phyloP scores from a whole-genome alignment of 2,113 vertebrate species.

The Gorsachius goisagi region DNA sequence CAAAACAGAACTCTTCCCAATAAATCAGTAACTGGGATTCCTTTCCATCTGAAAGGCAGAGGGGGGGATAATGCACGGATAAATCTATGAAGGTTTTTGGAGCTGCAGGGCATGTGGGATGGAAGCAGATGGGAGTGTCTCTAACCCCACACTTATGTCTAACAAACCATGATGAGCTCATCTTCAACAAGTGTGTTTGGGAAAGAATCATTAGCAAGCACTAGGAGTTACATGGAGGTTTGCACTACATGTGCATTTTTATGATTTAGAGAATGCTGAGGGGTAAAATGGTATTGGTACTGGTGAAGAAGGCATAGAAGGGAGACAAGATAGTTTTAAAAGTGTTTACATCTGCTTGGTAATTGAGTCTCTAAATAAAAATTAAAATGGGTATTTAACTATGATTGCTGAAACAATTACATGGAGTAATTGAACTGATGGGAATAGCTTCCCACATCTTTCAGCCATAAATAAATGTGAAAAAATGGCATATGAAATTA shows the following conservation, averaged over 20 bases:
- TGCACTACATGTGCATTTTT: neutral
- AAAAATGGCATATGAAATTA: neutral
- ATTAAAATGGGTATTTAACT: conserved; percentile 26
- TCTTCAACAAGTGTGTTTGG: neutral
- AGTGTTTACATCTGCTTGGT: conserved; percentile 15
- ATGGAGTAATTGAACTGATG: neutral
- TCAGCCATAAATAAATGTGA: neutral
- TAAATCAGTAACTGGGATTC: neutral
- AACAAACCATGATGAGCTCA: neutral
- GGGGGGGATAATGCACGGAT: neutral
- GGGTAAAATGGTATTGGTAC: neutral
- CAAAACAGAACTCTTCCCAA: neutral
- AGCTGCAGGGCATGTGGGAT: neutral
- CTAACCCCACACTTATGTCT: neutral
- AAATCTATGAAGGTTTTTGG: neutral
- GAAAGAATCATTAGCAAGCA: neutral
- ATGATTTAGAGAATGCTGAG: neutral
- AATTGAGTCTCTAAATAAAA: conserved; percentile 48
- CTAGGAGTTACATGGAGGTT: neutral
- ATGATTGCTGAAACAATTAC: conserved; percentile 33
- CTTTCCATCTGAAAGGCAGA: neutral
- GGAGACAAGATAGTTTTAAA: neutral
- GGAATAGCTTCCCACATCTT: conserved; percentile 13
- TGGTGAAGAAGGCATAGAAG: neutral
- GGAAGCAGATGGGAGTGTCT: neutral